These are phyloP conservation scores for Isoperla grammatica DNA, from an alignment of 2,888 invertebrate genomes.

Conservation along the genomic window DNA sequence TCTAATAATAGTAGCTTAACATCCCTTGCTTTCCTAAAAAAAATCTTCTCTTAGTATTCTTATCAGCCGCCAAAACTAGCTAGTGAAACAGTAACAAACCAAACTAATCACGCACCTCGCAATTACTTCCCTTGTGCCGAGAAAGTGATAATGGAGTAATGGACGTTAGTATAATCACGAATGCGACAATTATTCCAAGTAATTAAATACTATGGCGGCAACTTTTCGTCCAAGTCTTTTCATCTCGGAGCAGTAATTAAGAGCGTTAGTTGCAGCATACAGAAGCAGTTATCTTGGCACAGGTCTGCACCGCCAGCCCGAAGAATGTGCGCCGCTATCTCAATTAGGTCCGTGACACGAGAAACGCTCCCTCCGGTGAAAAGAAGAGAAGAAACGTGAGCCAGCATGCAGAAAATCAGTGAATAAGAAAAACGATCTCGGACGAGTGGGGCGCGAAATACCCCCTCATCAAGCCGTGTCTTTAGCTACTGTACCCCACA, in stretches of 20 bases:
- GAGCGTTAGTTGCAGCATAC: conserved; percentile 16
- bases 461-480: conserved; percentile 11
- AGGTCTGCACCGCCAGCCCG: background rate
- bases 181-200: conserved; percentile 30
- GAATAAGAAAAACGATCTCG: conserved; percentile 28
- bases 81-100: no score
- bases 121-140: background rate
- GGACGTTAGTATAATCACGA: background rate
- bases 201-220: conserved; percentile 26
- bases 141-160: conserved; percentile 2
- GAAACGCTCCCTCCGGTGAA: background rate
- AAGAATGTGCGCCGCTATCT: background rate
- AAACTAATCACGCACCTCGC: background rate
- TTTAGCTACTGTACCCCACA: no score
- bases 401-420: conserved; percentile 22
- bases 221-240: conserved; percentile 20
- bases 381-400: background rate
- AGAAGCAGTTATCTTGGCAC: conserved; percentile 1
- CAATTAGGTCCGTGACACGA: background rate
- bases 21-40: background rate
- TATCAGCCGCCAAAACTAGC: no score
- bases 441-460: conserved; percentile 20
- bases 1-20: no score
- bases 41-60: no score
- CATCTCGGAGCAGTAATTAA: conserved; percentile 24